These are phyloP conservation scores for Hucho hucho DNA, from an alignment of 2,113 vertebrate genomes.

Conservation along the genomic window DNA sequence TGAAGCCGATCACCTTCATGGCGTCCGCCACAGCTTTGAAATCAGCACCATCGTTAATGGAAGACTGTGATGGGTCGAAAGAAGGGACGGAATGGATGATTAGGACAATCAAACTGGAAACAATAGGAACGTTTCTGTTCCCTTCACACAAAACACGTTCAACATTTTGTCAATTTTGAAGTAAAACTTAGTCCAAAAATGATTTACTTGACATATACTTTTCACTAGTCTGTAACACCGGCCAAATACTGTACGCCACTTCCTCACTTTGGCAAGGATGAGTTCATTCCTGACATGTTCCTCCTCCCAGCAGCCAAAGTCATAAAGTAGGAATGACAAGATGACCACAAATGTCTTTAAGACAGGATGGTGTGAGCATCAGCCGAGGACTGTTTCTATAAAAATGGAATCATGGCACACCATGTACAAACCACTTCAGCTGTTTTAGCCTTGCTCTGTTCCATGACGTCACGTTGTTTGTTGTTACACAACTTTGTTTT, in stretches of 20 bases:
- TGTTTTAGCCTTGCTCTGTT: conserved; percentile 25
- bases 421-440: conserved; percentile 34
- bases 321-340: neutral
- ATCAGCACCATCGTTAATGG: conserved; percentile 86
- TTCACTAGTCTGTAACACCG: conserved; percentile 12
- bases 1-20: conserved; percentile 98
- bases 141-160: no score
- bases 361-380: neutral
- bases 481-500: no score
- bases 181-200: no score
- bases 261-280: no score
- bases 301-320: no score
- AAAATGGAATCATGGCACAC: conserved; percentile 14
- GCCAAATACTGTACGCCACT: neutral
- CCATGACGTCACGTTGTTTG: conserved; percentile 50
- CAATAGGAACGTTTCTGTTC: neutral
- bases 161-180: no score
- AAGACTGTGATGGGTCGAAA: conserved; percentile 71
- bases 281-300: no score
- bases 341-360: neutral
- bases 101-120: neutral
- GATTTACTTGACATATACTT: neutral
- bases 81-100: neutral
- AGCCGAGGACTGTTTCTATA: conserved; percentile 17
- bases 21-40: conserved; percentile 94